phyloP scores from a whole-genome alignment of 2,797 vertebrate species.

The Borostomias antarcticus region DNA sequence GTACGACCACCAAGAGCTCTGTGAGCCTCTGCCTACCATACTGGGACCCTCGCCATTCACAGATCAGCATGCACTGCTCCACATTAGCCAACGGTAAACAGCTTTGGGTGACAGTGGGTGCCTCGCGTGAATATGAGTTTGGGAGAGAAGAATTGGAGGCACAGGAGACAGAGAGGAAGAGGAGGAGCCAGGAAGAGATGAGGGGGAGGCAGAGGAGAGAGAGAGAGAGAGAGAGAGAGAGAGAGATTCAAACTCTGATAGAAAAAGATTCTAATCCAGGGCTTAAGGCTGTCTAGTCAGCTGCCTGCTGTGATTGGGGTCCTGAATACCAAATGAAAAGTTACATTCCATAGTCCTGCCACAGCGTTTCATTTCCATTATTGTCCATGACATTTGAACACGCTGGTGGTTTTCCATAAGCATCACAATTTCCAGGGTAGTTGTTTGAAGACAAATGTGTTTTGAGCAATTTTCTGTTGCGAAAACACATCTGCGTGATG shows the following conservation, averaged over 20 bases:
- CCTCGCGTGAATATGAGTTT: background rate
- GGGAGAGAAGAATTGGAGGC: background rate
- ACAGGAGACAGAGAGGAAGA: background rate
- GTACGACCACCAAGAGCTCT: too few species aligned
- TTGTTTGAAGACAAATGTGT: background rate
- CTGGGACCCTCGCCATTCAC: too few species aligned
- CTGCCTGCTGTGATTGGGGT: slow-evolving; percentile 1
- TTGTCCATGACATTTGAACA: background rate
- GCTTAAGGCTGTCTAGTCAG: background rate
- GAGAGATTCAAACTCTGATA: too few species aligned
- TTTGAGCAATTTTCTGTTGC: background rate
- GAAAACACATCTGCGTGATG: background rate
- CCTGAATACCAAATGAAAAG: background rate
- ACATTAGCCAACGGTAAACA: too few species aligned
- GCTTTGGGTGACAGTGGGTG: too few species aligned
- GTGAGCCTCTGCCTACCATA: too few species aligned
- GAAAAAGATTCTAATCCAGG: too few species aligned
- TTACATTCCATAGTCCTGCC: background rate
- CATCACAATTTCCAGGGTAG: too few species aligned
- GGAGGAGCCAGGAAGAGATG: background rate
- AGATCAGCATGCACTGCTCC: too few species aligned
- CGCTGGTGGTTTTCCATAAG: too few species aligned
- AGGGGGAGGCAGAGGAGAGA: background rate
- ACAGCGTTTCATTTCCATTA: background rate
- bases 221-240: too few species aligned